Evolutionary conservation across 2,888 invertebrate genomes (phyloP).

Genomic region (Conops quadrifasciatus): DNA sequence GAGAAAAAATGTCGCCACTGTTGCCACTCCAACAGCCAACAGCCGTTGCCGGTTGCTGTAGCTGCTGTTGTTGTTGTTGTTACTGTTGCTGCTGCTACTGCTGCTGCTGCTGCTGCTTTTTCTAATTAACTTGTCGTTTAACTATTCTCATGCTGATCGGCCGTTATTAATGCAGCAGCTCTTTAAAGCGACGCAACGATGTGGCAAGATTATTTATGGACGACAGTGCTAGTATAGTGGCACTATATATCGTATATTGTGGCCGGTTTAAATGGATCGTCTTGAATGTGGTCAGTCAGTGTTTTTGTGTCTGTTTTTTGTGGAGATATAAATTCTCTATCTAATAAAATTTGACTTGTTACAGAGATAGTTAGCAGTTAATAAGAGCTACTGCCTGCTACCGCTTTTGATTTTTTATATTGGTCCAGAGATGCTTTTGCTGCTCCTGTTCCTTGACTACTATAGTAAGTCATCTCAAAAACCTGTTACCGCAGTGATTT

Average conservation of each 20-base stretch:
- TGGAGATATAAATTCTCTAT: too few species aligned
- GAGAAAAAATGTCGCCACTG: too few species aligned
- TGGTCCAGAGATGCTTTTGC: too few species aligned
- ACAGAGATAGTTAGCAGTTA: too few species aligned
- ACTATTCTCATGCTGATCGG: background rate
- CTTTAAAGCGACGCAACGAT: constrained; percentile 18
- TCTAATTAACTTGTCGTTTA: background rate
- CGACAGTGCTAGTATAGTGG: background rate
- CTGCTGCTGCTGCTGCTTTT: background rate
- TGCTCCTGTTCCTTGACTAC: too few species aligned
- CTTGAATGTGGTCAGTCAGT: background rate
- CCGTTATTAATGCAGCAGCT: background rate
- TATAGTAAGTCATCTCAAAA: too few species aligned
- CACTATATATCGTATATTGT: background rate
- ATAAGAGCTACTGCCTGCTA: too few species aligned
- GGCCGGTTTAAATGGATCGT: background rate
- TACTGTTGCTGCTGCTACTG: too few species aligned
- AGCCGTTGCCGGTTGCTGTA: background rate
- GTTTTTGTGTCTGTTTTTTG: background rate
- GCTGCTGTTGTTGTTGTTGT: background rate
- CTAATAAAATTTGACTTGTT: too few species aligned
- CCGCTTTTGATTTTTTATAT: too few species aligned
- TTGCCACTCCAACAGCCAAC: too few species aligned
- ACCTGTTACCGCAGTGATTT: too few species aligned
- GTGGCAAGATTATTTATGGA: constrained; percentile 29